These are phyloP conservation scores for Zoanthus sociatus DNA, from an alignment of 92 coral and sea anemone genomes.

Conservation along the genomic window DNA sequence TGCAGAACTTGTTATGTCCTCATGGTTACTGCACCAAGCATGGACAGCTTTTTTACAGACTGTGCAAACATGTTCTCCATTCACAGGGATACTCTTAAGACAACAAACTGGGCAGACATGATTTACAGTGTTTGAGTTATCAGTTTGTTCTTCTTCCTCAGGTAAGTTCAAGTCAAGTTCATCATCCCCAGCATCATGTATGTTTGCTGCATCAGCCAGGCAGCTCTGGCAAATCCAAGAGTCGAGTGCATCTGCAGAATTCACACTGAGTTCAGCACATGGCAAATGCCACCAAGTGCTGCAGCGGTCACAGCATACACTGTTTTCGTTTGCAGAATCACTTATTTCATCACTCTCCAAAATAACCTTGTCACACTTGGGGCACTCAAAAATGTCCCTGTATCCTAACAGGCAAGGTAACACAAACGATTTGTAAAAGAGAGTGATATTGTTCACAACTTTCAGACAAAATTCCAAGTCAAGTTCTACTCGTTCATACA, in stretches of 20 bases:
- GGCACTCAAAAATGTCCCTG: constrained; percentile 72
- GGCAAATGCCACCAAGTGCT: constrained; percentile 69
- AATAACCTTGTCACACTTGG: constrained; percentile 62
- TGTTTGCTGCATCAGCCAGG: constrained; percentile 61
- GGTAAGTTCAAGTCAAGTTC: constrained; percentile 47
- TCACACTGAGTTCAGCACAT: constrained; percentile 53
- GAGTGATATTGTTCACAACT: constrained; percentile 61
- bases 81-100: constrained; percentile 65
- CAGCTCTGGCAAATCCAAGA: constrained; percentile 63
- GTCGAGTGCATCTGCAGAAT: constrained; percentile 55
- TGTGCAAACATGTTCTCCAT: constrained; percentile 68
- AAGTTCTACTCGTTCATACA: constrained; percentile 63
- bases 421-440: constrained; percentile 70
- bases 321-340: constrained; percentile 54
- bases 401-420: constrained; percentile 70
- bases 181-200: constrained; percentile 41
- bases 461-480: constrained; percentile 49
- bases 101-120: constrained; percentile 48
- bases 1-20: constrained; percentile 68
- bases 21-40: constrained; percentile 79
- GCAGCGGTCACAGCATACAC: constrained; percentile 66
- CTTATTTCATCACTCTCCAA: constrained; percentile 64
- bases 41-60: constrained; percentile 65
- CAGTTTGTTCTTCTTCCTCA: constrained; percentile 33
- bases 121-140: constrained; percentile 7